phyloP scores from a whole-genome alignment of 2,888 invertebrate species.

The Pterobdella sp. region DNA sequence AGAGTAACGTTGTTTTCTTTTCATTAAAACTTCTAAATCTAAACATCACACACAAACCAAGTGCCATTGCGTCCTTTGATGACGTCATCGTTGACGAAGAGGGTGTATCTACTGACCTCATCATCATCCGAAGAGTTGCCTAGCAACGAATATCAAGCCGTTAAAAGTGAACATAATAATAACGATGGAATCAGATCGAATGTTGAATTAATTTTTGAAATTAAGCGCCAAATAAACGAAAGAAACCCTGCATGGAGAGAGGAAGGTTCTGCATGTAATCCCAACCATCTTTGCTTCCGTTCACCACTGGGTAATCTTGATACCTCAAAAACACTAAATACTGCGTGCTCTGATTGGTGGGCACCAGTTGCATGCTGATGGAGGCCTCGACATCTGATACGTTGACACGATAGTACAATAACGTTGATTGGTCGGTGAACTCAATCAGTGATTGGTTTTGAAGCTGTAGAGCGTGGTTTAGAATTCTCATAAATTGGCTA shows the following conservation, averaged over 20 bases:
- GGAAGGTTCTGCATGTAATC: slow-evolving; percentile 34
- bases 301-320: slow-evolving; percentile 36
- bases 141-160: not conserved
- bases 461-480: not conserved
- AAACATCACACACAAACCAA: slow-evolving; percentile 49
- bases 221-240: not conserved
- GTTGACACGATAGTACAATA: slow-evolving; percentile 32
- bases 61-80: slow-evolving; percentile 36
- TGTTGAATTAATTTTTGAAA: not conserved
- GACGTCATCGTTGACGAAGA: slow-evolving; percentile 42
- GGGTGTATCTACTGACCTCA: slow-evolving; percentile 34
- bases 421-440: slow-evolving; percentile 27
- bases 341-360: slow-evolving; percentile 34
- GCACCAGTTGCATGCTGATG: slow-evolving; percentile 33
- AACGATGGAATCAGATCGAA: not conserved
- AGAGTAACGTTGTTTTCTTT: too few relatives aligned
- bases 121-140: not conserved
- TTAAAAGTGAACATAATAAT: not conserved
- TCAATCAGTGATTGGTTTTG: slow-evolving; percentile 17
- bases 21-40: too few relatives aligned
- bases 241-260: slow-evolving; percentile 7
- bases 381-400: slow-evolving; percentile 23
- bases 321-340: slow-evolving; percentile 37
- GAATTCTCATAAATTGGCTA: not conserved
- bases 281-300: slow-evolving; percentile 32